Evolutionary conservation across 1,140 invertebrate genomes (phyloP), one percentile per base, ranked within the genome.

Genomic region (Zaprionus camerounensis): DNA sequence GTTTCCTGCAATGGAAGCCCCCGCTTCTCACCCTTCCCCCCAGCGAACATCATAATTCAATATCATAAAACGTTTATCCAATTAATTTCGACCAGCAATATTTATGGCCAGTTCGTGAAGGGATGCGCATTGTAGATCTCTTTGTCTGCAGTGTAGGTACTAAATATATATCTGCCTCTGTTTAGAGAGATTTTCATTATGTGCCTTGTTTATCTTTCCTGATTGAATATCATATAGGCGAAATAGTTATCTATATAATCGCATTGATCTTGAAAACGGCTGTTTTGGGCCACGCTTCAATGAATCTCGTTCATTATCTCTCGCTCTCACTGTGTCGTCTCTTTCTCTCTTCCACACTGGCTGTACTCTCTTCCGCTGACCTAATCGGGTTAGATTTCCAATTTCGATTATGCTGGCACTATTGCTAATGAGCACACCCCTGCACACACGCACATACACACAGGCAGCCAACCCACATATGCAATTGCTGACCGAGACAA

Each of bases 21-120:
- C 34, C 46, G 31, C 66, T 5, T 3, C 24, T 24, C 24, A 3
- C 24, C 24, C 24, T 24, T 0, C 11, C 36, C 61, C 44, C 66
- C 55, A 36, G 71, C 44, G 20, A 49, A 11, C 69, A 80, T 77
- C 85, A 88, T 88, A 88, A 90, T 88, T 90, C 85, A 88, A 88
- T 88, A 88, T 88, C 85, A 77, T 88, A 88, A 88, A 88, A 88
- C 85, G 85, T 85, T 88, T 88, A 90, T 85, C 81, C 85, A 88
- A 88, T 88, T 88, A 88, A 88, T 88, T 85, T 80, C 51, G 68
- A 58, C 68, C 57, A 46, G 70, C 66, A 76, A 85, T 90, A 88
- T 88, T 88, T 88, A 88, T 90, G 59, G 78, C 66, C 76, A 61
- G 57, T 90, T 76, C 85, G 85, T 88, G 85, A 71, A 49, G 36